These are phyloP conservation scores for Saxidomus purpurata DNA, from an alignment of 1,140 invertebrate species.

Conservation along the genomic window DNA sequence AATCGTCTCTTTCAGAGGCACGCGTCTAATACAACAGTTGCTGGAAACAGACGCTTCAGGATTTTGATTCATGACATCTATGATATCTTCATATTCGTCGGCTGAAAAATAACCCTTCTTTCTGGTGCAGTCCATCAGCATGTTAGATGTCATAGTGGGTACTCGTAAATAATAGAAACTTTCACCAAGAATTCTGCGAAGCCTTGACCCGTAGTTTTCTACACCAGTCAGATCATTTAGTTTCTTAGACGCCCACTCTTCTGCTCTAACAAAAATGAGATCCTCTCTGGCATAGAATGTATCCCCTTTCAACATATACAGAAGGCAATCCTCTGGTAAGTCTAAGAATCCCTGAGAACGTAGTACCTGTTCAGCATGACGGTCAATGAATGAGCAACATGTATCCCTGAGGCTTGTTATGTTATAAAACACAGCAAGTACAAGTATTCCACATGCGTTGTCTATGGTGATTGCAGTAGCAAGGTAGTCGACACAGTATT, in stretches of 20 bases:
- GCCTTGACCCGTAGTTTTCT: background rate
- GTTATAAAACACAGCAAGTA: background rate
- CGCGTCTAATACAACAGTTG: too few species aligned
- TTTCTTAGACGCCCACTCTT: background rate
- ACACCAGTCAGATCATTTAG: background rate
- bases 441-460: background rate
- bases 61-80: too few species aligned
- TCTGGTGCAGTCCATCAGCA: background rate
- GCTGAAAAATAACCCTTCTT: background rate
- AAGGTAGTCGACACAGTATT: background rate
- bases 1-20: too few species aligned
- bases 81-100: background rate
- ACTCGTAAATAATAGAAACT: background rate
- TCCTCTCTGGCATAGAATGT: slow-evolving; percentile 1
- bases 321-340: background rate
- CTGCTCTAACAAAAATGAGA: background rate
- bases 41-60: too few species aligned
- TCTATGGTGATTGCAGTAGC: background rate
- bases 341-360: background rate
- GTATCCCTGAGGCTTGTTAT: background rate
- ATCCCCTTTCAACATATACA: slow-evolving; percentile 4
- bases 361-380: background rate
- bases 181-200: background rate
- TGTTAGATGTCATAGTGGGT: background rate
- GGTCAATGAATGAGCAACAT: background rate